Evolutionary conservation across 2,797 vertebrate species (phyloP).

Genomic region (Coreius guichenoti): DNA sequence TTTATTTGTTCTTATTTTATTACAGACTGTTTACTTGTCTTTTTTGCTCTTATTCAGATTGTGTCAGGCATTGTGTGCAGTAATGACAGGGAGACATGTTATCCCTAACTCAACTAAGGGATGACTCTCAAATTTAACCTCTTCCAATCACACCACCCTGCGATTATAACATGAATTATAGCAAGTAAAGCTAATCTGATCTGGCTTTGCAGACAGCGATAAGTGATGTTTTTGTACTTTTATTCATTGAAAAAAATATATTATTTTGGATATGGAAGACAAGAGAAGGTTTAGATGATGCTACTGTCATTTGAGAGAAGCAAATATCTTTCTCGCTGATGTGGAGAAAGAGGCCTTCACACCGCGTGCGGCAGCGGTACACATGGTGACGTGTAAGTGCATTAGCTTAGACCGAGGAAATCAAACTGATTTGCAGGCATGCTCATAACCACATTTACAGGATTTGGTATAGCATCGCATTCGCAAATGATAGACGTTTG

Average conservation of each 20-base stretch:
- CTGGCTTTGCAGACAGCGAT: slow-evolving; percentile 27
- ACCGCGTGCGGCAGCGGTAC: slow-evolving; percentile 12
- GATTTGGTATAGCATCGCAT: slow-evolving; percentile 35
- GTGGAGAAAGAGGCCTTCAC: slow-evolving; percentile 56
- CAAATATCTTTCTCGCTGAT: slow-evolving; percentile 59
- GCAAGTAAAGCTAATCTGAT: slow-evolving; percentile 44
- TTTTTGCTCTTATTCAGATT: background rate
- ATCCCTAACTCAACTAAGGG: background rate
- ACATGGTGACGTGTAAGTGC: slow-evolving; percentile 47
- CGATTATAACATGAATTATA: slow-evolving; percentile 12
- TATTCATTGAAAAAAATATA: slow-evolving; percentile 40
- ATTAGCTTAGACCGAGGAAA: slow-evolving; percentile 59
- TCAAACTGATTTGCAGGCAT: slow-evolving; percentile 51
- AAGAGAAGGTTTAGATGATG: slow-evolving; percentile 52
- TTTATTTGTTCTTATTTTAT: no score
- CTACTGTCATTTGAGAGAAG: slow-evolving; percentile 59
- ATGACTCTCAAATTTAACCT: slow-evolving; percentile 3
- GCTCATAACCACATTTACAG: slow-evolving; percentile 49
- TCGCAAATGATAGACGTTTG: slow-evolving; percentile 34
- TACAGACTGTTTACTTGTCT: no score
- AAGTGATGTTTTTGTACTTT: slow-evolving; percentile 35
- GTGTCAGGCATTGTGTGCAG: background rate
- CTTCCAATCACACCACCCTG: background rate
- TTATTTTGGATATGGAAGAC: slow-evolving; percentile 25
- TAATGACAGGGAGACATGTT: background rate